Conservation (phyloP, 1,140 invertebrate species). For the Aphaenogaster floridana region DNA sequence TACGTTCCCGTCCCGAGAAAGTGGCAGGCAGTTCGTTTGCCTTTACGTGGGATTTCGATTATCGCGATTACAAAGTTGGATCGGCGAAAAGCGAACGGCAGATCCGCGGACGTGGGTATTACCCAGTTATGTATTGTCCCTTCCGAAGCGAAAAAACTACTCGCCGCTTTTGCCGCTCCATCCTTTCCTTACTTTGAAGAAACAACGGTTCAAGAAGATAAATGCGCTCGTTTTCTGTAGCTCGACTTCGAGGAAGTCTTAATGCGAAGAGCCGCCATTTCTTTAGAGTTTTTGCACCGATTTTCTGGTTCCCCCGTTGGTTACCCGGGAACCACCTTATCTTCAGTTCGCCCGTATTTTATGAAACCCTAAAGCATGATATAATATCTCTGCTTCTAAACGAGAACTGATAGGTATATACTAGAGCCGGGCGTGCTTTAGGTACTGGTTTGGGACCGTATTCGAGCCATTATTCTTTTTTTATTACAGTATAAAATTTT, state of each 20-base stretch:
- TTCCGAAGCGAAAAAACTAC: slow-evolving; percentile 3
- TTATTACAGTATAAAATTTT: slow-evolving; percentile 31
- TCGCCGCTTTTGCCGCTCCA: slow-evolving; percentile 26
- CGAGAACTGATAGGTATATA: slow-evolving; percentile 52
- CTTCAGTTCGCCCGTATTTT: slow-evolving; percentile 53
- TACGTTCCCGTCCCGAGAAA: no score
- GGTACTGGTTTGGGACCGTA: background rate
- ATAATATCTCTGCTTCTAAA: slow-evolving; percentile 61
- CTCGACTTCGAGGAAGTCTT: slow-evolving; percentile 63
- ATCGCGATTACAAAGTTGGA: slow-evolving; percentile 39
- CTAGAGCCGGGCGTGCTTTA: background rate
- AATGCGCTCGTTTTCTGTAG: slow-evolving; percentile 60
- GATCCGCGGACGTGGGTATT: background rate
- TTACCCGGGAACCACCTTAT: slow-evolving; percentile 42
- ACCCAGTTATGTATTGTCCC: slow-evolving; percentile 52
- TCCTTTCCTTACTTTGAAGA: slow-evolving; percentile 48
- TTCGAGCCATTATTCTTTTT: background rate
- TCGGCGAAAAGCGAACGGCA: slow-evolving; percentile 11
- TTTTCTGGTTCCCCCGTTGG: slow-evolving; percentile 55
- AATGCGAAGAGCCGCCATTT: slow-evolving; percentile 58
- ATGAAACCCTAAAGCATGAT: slow-evolving; percentile 59
- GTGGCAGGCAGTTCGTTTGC: slow-evolving; percentile 4
- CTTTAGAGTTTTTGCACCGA: slow-evolving; percentile 61
- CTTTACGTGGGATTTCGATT: slow-evolving; percentile 15
- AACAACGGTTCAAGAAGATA: slow-evolving; percentile 61